A percentile compares a stretch with the other conserved stretches of the same genome.
These are phyloP conservation scores for Lycophotia porphyrea DNA, from an alignment of 2,888 invertebrate genomes.

Conservation along the genomic window DNA sequence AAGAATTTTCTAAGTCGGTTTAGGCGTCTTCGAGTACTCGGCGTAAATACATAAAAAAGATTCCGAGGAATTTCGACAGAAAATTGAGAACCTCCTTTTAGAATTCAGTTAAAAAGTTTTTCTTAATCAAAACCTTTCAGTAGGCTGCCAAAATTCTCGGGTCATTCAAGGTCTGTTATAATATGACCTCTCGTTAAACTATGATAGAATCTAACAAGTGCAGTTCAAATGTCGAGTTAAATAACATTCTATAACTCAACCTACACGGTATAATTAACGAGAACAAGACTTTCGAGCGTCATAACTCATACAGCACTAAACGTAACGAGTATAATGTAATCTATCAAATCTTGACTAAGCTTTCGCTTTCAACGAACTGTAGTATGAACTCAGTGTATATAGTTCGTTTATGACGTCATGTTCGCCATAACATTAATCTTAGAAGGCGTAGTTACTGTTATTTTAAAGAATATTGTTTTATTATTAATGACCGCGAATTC, in stretches of 20 bases:
- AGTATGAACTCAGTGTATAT: slow-evolving; percentile 16
- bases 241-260: slow-evolving; percentile 41
- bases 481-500: slow-evolving; percentile 43
- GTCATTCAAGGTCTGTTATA: slow-evolving; percentile 15
- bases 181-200: slow-evolving; percentile 18
- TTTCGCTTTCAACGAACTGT: slow-evolving; percentile 65
- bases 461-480: slow-evolving; percentile 36
- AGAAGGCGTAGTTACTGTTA: slow-evolving; percentile 13
- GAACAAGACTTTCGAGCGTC: slow-evolving; percentile 48
- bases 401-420: slow-evolving; percentile 39
- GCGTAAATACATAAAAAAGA: too few species aligned
- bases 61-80: too few species aligned
- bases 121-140: background rate
- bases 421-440: slow-evolving; percentile 26
- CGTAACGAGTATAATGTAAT: slow-evolving; percentile 61
- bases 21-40: too few species aligned
- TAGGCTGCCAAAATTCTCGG: background rate
- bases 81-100: too few species aligned
- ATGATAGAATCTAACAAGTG: slow-evolving; percentile 25
- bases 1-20: too few species aligned
- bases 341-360: slow-evolving; percentile 55
- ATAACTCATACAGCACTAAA: slow-evolving; percentile 47
- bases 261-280: slow-evolving; percentile 33
- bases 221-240: slow-evolving; percentile 43
- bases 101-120: too few species aligned